Conservation (phyloP, 35 echinoderm and acorn worm genomes). For the Eucidaris tribuloides region DNA sequence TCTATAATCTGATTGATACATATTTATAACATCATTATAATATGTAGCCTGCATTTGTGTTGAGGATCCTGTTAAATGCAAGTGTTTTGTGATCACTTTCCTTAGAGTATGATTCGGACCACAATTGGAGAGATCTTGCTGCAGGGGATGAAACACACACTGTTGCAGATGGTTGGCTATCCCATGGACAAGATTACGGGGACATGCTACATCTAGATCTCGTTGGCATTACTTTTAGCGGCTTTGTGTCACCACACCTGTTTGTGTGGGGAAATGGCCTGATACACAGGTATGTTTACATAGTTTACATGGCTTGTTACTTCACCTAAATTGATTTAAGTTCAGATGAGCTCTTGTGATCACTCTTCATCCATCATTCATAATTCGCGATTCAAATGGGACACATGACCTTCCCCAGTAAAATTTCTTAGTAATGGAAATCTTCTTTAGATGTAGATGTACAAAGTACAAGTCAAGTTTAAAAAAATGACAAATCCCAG, state of each 20-base stretch:
- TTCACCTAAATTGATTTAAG: background rate
- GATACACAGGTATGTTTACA: conserved; percentile 5
- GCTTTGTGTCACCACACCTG: conserved; percentile 17
- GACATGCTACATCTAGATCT: background rate
- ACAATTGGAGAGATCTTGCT: background rate
- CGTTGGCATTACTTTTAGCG: conserved; percentile 22
- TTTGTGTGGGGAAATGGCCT: conserved; percentile 34
- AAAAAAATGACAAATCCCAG: too few relatives aligned
- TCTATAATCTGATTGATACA: too few relatives aligned
- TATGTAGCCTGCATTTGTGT: background rate
- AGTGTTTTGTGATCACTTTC: background rate
- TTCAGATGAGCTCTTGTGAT: background rate
- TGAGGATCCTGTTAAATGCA: background rate
- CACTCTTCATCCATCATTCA: background rate
- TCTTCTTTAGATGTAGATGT: background rate
- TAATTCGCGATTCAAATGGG: background rate
- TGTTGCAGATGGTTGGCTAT: background rate
- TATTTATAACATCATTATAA: too few relatives aligned
- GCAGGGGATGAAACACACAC: background rate
- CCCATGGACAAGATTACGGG: too few relatives aligned
- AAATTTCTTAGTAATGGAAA: background rate
- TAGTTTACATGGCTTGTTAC: background rate
- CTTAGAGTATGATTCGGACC: background rate
- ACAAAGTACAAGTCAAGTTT: background rate
- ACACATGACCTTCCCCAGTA: background rate